Evolutionary conservation across 2,888 invertebrate species (phyloP).

Genomic region (Diachrysia chrysitis): DNA sequence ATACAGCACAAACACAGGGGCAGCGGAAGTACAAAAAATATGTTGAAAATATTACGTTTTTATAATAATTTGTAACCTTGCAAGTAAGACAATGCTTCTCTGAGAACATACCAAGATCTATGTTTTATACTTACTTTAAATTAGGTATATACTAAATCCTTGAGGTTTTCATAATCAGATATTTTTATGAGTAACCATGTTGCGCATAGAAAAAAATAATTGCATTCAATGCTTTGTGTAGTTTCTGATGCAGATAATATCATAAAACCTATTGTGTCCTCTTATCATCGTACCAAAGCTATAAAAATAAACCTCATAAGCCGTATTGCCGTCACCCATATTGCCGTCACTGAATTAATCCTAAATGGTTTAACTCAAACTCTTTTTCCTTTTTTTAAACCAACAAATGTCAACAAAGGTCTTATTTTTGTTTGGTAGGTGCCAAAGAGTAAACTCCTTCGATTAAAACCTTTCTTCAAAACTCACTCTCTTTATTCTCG

Average conservation of each 20-base stretch:
- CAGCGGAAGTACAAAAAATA: background rate
- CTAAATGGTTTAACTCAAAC: too few species aligned
- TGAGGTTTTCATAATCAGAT: constrained; percentile 6
- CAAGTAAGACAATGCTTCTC: constrained; percentile 38
- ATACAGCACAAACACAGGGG: background rate
- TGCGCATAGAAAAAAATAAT: background rate
- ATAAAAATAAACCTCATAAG: too few species aligned
- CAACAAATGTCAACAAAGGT: too few species aligned
- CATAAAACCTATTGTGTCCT: background rate
- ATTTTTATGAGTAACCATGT: background rate
- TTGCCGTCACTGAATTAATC: too few species aligned
- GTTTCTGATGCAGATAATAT: background rate
- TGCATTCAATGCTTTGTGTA: background rate
- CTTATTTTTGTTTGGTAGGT: too few species aligned
- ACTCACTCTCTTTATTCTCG: constrained; percentile 91
- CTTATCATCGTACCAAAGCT: background rate
- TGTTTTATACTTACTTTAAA: background rate
- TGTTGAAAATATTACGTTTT: background rate
- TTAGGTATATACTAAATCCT: constrained; percentile 5
- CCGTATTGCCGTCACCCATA: too few species aligned
- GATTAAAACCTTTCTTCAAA: background rate
- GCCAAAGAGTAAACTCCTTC: too few species aligned
- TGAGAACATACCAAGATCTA: background rate
- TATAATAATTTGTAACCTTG: constrained; percentile 11
- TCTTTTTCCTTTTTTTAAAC: too few species aligned